Conservation (phyloP, 2,888 invertebrate species). For the Phyto melanocephala region DNA sequence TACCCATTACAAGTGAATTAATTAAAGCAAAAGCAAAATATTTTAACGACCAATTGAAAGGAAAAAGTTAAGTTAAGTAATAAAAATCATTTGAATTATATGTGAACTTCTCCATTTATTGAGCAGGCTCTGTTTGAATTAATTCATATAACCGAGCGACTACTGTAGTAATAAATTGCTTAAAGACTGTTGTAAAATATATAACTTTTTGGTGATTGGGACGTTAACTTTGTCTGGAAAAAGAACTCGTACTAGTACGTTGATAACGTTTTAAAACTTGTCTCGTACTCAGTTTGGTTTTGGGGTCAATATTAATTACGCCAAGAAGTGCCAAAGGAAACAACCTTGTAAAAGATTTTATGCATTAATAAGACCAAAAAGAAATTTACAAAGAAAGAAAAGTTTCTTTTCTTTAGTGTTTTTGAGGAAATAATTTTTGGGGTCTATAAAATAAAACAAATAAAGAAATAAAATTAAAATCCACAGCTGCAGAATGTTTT, state of each 20-base stretch:
- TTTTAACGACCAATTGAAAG: conserved; percentile 17
- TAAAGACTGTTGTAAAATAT: not conserved
- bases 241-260: too few species aligned
- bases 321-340: not conserved
- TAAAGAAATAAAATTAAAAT: not conserved
- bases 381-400: not conserved
- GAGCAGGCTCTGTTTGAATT: too few species aligned
- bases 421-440: not conserved
- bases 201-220: too few species aligned
- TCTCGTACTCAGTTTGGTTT: not conserved
- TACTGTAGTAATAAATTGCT: not conserved
- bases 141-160: too few species aligned
- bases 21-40: conserved; percentile 19
- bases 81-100: too few species aligned
- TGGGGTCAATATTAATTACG: conserved; percentile 42
- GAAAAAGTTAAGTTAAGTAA: too few species aligned
- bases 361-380: not conserved
- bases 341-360: not conserved
- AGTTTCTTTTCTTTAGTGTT: conserved; percentile 1
- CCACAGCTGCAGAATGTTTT: conserved; percentile 33
- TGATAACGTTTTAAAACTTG: not conserved
- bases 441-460: conserved; percentile 31
- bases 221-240: too few species aligned
- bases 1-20: conserved; percentile 18
- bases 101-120: too few species aligned